Evolutionary conservation across 2,113 vertebrate genomes (phyloP), one percentile per base, ranked within the genome.

Genomic region (Pelecanoides urinatrix): DNA sequence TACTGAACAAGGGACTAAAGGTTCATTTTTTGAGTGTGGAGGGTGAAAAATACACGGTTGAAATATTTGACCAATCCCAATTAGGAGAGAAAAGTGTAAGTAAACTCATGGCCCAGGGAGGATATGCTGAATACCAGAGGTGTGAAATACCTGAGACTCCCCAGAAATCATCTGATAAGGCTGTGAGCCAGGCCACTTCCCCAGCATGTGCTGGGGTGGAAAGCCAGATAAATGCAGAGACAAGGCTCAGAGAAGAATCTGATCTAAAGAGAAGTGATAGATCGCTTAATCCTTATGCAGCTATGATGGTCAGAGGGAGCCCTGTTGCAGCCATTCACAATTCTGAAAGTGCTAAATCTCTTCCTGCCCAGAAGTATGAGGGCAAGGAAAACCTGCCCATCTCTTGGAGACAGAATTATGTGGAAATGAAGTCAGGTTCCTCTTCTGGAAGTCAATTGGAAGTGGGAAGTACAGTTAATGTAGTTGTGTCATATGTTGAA

Each of bases 381-480:
- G 50, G 19, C 27, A 38, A 49, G 9, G 19, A 49, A 78, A 71
- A 91, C 30, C 44, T 67, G 30, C 76, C 58, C 9, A 7, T 74
- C 26, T 53, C 71, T 45, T 40, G 52, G n/a, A 50, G 27, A 18
- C 94, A 88, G 50, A 94, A 83, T 62, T 92, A 94, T 38, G 79
- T 93, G 50, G 93, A 96, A 81, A 92, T 88, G 55, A 95, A 81
- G 52, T 71, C 90, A 56, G 67, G 63, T 10, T 94, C 29, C 26
- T 73, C 42, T 79, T 83, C 50, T 2, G 66, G 93, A 78, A 90
- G 47, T 50, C 94, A 97, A 10, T 97, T 99, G 95, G 92, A 98
- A 75, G 98, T 99, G 34, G 99, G 99, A 92, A 99, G 97, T 92
- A 98, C 99, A 18, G 94, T 99, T 42, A 98, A 99, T 77, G 99